Evolutionary conservation across 2,113 vertebrate genomes (phyloP), one percentile per base, ranked within the genome.

Genomic region (Pithys albifrons): DNA sequence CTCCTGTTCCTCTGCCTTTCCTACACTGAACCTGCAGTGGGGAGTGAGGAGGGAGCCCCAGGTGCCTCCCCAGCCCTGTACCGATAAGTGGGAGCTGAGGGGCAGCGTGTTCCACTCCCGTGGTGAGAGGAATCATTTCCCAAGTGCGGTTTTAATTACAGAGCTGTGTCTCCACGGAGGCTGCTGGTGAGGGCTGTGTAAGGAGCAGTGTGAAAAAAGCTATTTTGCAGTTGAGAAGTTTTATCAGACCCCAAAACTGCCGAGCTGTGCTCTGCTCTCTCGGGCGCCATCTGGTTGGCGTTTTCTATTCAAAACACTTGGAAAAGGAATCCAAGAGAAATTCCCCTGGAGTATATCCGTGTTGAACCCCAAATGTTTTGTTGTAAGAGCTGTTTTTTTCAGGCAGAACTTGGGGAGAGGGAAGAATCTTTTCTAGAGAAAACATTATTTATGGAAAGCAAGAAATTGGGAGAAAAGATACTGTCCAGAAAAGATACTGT

Each of bases 241-340:
- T 0, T 46, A 46, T 43, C 48, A 8, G 48, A 43, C 33, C 89
- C 28, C 13, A 7, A 51, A 82, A 31, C 5, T 4, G 51, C 27
- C 3, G 48, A 80, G 72, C 4, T 4, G 75, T 1, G 6, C 31
- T 0, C 55, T 0, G 19, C 75, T 79, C 83, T 93, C 92, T 78
- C 6, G 45, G 90, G 90, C 37, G n/a, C 92, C 95, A 95, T 71
- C 89, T 90, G 95, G 46, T 86, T 89, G 85, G 65, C 55, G 83
- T 65, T 86, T 81, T 59, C 35, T 23, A 0, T 65, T 79, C 1
- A 2, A 79, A 95, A 70, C 45, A 5, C 29, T 70, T 7, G 27
- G 72, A 80, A 88, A 76, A 45, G 0, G 1, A 79, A 66, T 51
- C 39, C 41, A 9, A 89, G 74, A 70, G 66, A 72, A 89, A 82